These are phyloP conservation scores for Campopleginae sp. DNA, from an alignment of 2,888 invertebrate genomes.

Conservation along the genomic window DNA sequence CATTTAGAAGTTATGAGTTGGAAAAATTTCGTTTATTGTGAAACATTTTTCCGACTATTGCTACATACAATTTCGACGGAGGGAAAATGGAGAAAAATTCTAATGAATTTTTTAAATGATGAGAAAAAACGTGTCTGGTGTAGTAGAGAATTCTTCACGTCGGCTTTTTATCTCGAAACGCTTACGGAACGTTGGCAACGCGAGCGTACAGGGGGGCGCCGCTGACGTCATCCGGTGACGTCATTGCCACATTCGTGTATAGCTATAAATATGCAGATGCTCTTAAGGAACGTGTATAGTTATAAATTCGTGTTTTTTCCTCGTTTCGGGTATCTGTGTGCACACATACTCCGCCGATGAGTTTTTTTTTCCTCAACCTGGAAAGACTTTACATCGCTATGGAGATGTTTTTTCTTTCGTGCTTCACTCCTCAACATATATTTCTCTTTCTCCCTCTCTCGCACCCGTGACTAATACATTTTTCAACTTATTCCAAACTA, in stretches of 20 bases:
- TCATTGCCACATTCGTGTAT: constrained; percentile 70
- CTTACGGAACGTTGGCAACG: constrained; percentile 35
- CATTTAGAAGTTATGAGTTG: neutral
- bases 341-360: neutral
- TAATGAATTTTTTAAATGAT: neutral
- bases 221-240: constrained; percentile 79
- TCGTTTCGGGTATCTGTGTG: constrained; percentile 8
- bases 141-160: constrained; percentile 25
- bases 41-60: neutral
- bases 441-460: neutral
- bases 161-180: constrained; percentile 27
- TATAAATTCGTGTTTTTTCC: constrained; percentile 26
- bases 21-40: neutral
- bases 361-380: constrained; percentile 33
- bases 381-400: constrained; percentile 46
- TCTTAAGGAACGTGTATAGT: constrained; percentile 29
- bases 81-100: neutral
- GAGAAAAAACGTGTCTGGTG: neutral
- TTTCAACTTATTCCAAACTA: neutral
- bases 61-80: neutral
- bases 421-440: neutral
- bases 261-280: constrained; percentile 61
- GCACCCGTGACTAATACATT: constrained; percentile 11
- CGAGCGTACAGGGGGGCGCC: constrained; percentile 63
- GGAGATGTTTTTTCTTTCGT: constrained; percentile 38